These are phyloP conservation scores for Cheumatopsyche charites DNA, from an alignment of 1,140 invertebrate species.

Conservation along the genomic window DNA sequence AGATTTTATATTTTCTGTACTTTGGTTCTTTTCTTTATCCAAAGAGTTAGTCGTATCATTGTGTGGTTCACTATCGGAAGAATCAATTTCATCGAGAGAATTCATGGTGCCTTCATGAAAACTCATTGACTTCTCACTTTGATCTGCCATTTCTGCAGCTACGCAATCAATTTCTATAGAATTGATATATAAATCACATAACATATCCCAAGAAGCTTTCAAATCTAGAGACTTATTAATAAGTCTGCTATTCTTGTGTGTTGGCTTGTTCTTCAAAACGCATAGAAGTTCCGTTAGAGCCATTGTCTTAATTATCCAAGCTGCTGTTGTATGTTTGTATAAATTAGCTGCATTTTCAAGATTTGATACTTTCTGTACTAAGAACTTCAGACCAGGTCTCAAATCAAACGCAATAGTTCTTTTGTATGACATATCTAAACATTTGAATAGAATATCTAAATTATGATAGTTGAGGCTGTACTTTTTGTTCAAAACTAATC, in stretches of 20 bases:
- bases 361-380: constrained; percentile 90
- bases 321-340: constrained; percentile 90
- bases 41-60: constrained; percentile 21
- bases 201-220: constrained; percentile 65
- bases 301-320: constrained; percentile 89
- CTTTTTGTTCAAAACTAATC: constrained; percentile 61
- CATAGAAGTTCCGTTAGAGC: constrained; percentile 75
- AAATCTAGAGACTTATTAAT: constrained; percentile 56
- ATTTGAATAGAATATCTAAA: constrained; percentile 74
- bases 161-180: constrained; percentile 60
- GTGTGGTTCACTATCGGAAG: constrained; percentile 3
- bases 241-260: constrained; percentile 20
- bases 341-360: constrained; percentile 88
- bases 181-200: constrained; percentile 62
- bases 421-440: constrained; percentile 79
- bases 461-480: constrained; percentile 63
- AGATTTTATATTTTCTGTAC: constrained; percentile 13
- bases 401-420: constrained; percentile 85
- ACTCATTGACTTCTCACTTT: constrained; percentile 48
- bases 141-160: constrained; percentile 55
- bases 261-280: constrained; percentile 9
- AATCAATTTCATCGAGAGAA: constrained; percentile 19
- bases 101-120: constrained; percentile 36
- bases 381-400: constrained; percentile 88
- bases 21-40: constrained; percentile 18